Evolutionary conservation across 1,140 invertebrate species (phyloP), one percentile per base, ranked within the genome.

Genomic region (Asobara japonica): DNA sequence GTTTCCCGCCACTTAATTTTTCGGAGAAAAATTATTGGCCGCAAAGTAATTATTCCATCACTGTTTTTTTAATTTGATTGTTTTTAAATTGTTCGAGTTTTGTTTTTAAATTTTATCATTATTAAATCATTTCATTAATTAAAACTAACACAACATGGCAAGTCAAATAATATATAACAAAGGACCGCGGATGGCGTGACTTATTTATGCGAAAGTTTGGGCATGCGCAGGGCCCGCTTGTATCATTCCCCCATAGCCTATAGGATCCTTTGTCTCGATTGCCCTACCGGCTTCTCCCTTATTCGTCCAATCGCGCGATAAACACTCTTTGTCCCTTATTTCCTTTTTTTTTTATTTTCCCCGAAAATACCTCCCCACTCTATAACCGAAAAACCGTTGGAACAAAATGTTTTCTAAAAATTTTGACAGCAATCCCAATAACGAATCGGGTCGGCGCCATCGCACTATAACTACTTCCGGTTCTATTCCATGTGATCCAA

Each of bases 201-300:
- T 25, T 45, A 30, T 60, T 45, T 45, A 45, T 45, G 41, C 41
- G 41, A 45, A 45, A 45, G 41, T 45, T 45, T 45, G 41, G 72
- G 64, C 72, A 73, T 70, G 67, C 62, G 62, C 72, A 74, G 65
- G 61, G 65, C 31, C 31, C 48, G 10, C 33, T 13, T 11, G 31
- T 11, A 31, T 48, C 22, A 51, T 65, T 8, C 41, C 29, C 33
- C 11, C 27, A 33, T 45, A 64, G 45, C 20, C 27, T 18, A 1
- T 7, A 62, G 16, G 31, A 20, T 69, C 36, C 67, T 70, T 69
- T 69, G 66, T 74, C 65, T 69, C 38, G 41, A 25, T 38, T 60
- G 16, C 67, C 51, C 51, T 61, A 33, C 16, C 16, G n/a, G 41
- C 41, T 45, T 45, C 18, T 45, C n/a, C 41, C 41, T 45, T 68